A percentile compares a stretch with the other conserved stretches of the same genome.
These are phyloP conservation scores for Microchrysa polita DNA, from an alignment of 2,888 invertebrate species.

Conservation along the genomic window DNA sequence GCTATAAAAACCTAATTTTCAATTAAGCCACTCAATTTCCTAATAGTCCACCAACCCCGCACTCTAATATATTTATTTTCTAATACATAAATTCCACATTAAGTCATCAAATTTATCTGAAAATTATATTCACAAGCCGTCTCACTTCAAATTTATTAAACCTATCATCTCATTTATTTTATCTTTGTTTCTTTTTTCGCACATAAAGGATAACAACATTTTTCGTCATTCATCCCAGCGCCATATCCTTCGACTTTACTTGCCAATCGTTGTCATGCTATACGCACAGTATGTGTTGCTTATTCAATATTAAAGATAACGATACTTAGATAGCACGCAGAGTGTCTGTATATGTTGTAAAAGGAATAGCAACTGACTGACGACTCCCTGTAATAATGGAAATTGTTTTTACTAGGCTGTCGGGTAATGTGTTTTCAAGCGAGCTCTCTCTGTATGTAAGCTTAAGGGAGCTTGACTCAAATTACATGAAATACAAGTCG, in stretches of 20 bases:
- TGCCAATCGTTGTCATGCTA: not conserved
- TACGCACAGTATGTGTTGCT: no score
- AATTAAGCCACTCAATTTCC: no score
- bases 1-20: no score
- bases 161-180: conserved; percentile 35
- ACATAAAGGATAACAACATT: conserved; percentile 27
- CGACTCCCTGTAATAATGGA: conserved; percentile 28
- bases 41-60: no score
- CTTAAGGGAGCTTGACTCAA: conserved; percentile 17
- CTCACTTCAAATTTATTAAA: not conserved
- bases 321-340: conserved; percentile 4
- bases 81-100: conserved; percentile 1
- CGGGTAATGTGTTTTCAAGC: not conserved
- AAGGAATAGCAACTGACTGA: no score
- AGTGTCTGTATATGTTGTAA: conserved; percentile 3
- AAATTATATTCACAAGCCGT: conserved; percentile 17
- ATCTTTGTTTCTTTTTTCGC: conserved; percentile 7
- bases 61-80: no score
- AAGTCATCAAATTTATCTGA: conserved; percentile 22
- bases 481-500: conserved; percentile 24
- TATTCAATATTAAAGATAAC: conserved; percentile 30
- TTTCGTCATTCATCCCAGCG: not conserved
- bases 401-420: not conserved
- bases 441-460: not conserved
- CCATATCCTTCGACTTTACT: not conserved